Evolutionary conservation across 2,113 vertebrate species (phyloP), one percentile per base, ranked within the genome.

Genomic region (Proteles cristata): DNA sequence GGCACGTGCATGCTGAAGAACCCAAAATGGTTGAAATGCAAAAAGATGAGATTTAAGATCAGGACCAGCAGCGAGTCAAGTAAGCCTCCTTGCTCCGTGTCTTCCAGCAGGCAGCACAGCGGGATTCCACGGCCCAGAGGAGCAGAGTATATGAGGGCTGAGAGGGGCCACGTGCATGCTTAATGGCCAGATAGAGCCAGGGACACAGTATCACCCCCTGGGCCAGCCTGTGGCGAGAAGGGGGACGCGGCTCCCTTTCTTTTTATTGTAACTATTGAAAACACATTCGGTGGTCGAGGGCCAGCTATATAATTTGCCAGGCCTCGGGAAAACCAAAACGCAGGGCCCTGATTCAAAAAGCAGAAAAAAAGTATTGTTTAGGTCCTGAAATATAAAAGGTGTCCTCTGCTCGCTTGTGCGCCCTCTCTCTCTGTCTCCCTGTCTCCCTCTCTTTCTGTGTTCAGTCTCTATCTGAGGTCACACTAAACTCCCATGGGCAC

Each of bases 251-350:
- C 15, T 79, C 76, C 85, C 63, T 86, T 77, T 71, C 45, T 39
- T 82, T 94, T 87, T 45, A 83, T 69, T 89, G 19, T 66, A 89
- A 83, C 61, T 82, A 17, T 43, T 65, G 45, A 39, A 90, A 88
- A 55, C 55, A 55, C 35, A 77, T 63, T 86, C 33, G 93, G 33
- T 50, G 74, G 74, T 63, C 25, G 17, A 61, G 28, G 21, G 16
- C 4, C 8, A 8, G 43, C 28, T 50, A 77, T 28, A 63, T 79
- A 86, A 86, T 87, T 96, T 82, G 15, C 35, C 25, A 19, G 68
- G 63, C 71, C 58, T 80, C 73, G 58, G 89, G 25, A 93, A 96
- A 90, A 95, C 33, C 23, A 73, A 85, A 95, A 95, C 28, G 26
- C 15, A 5, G 50, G 25, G 17, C 7, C 33, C 35, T 79, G 73